These are phyloP conservation scores for Trichoplusia ni DNA, from an alignment of 1,140 invertebrate species.

Conservation along the genomic window DNA sequence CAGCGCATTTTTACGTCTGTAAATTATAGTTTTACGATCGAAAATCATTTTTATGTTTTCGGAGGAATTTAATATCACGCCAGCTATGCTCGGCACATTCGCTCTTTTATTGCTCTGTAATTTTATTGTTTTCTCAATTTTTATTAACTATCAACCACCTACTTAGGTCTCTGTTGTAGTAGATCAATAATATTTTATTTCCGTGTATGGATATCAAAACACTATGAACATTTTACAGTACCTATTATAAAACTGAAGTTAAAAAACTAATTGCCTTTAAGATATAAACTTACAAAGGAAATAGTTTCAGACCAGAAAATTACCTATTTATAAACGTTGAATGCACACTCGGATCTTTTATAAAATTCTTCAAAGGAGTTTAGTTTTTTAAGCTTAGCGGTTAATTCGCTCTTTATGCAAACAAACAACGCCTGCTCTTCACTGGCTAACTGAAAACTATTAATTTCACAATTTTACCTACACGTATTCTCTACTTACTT, in stretches of 20 bases:
- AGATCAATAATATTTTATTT: constrained; percentile 56
- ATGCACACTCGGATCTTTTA: constrained; percentile 50
- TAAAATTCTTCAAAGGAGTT: constrained; percentile 65
- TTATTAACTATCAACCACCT: constrained; percentile 79
- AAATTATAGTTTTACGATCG: constrained; percentile 81
- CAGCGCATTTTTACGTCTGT: constrained; percentile 80
- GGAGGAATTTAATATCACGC: constrained; percentile 80
- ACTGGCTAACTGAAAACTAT: constrained; percentile 2
- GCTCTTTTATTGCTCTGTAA: constrained; percentile 79
- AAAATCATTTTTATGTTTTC: constrained; percentile 82
- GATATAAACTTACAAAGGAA: constrained; percentile 48
- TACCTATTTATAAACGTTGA: constrained; percentile 42
- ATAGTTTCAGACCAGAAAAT: constrained; percentile 36
- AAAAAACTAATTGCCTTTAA: constrained; percentile 25
- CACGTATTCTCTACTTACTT: neutral
- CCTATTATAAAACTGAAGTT: neutral
- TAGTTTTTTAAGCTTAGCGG: constrained; percentile 59
- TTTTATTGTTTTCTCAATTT: constrained; percentile 81
- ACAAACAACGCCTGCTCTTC: constrained; percentile 37
- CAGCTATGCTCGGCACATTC: constrained; percentile 75
- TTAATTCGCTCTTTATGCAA: constrained; percentile 65
- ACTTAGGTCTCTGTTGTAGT: constrained; percentile 55
- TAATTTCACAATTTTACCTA: neutral
- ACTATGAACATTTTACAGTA: constrained; percentile 22
- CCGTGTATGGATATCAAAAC: constrained; percentile 4